Evolutionary conservation across 2,888 invertebrate species (phyloP), one percentile per base, ranked within the genome.

Genomic region (Plebejus anna): DNA sequence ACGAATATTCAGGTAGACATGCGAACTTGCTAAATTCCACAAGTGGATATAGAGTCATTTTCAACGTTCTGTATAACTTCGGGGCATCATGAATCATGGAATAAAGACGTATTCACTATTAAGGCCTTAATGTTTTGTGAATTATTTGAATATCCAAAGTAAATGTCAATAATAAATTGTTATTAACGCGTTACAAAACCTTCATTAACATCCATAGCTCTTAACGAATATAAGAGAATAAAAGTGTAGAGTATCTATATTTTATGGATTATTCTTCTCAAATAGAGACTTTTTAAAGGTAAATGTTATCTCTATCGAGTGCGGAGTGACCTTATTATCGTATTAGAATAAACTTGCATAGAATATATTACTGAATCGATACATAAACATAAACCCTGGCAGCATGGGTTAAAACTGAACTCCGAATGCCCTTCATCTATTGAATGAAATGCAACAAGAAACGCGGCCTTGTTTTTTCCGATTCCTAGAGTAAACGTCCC

Each of bases 401-500:
- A 22, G 22, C 22, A 22, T 22, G 22, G 22, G 22, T 9, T 61
- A 28, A 28, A 28, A 61, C 28, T 61, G 9, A 7, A 61, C 28
- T 32, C 5, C 5, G 13, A 36, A 66, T 36, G 66, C 66, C 66
- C 5, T 36, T 32, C 36, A 36, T 66, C 13, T 66, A 66, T 36
- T 36, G 66, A 66, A 66, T 66, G 32, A 66, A 66, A 61, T 61
- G 66, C 66, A 36, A 66, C 66, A 66, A 66, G 66, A 66, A 66
- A 5, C 66, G 16, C 16, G 66, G 32, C 13, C 32, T 36, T 36
- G 32, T 66, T 66, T 66, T 71, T 42, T 71, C 22, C 71, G 42
- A 71, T 71, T 71, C 42, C 16, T 71, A 71, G 42, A 71, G 71
- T 66, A 66, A 66, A 36, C 66, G 66, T 66, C 32, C 66, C 66